These are phyloP conservation scores for Leucophenga maculata DNA, from an alignment of 2,888 invertebrate genomes.

Conservation along the genomic window DNA sequence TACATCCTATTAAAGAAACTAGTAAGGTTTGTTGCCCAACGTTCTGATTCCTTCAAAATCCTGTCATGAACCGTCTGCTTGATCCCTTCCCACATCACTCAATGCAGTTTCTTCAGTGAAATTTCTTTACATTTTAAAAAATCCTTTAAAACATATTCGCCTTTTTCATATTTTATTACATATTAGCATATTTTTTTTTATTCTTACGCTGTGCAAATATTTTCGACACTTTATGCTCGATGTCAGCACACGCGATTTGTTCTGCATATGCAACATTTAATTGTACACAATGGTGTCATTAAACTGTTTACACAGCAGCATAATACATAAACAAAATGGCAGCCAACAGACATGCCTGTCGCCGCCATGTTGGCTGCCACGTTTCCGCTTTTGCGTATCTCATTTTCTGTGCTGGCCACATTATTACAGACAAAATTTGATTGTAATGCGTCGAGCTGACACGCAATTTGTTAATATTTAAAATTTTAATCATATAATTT, in stretches of 20 bases:
- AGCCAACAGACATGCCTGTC: neutral
- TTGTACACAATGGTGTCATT: constrained; percentile 53
- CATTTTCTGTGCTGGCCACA: neutral
- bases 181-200: too few species aligned
- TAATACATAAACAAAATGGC: neutral
- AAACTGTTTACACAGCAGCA: constrained; percentile 36
- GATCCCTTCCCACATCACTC: too few species aligned
- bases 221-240: neutral
- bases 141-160: too few species aligned
- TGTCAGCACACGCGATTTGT: neutral
- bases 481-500: constrained; percentile 23
- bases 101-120: too few species aligned
- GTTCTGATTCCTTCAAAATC: too few species aligned
- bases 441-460: constrained; percentile 4
- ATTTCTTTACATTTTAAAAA: too few species aligned
- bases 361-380: neutral
- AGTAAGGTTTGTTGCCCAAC: too few species aligned
- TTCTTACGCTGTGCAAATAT: too few species aligned
- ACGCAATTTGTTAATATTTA: constrained; percentile 23
- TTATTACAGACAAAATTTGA: too few species aligned
- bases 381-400: neutral
- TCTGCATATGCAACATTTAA: constrained; percentile 46
- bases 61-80: too few species aligned
- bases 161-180: too few species aligned
- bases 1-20: too few species aligned